phyloP scores from a whole-genome alignment of 2,888 invertebrate genomes.

The Drosophila merina region DNA sequence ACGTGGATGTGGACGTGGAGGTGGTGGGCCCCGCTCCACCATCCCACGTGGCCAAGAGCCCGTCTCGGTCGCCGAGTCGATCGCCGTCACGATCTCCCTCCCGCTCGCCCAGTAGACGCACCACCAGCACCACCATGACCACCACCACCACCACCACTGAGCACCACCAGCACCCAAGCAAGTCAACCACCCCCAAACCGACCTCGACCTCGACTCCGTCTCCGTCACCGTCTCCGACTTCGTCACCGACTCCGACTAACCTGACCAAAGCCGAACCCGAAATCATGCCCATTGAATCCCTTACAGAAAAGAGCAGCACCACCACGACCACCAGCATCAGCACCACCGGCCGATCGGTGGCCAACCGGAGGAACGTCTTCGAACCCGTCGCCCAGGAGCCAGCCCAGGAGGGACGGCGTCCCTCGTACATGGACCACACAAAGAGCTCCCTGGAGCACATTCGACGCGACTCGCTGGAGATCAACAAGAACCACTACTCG shows the following conservation, averaged over 20 bases:
- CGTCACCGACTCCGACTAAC: conserved; percentile 60
- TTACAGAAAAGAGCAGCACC: conserved; percentile 67
- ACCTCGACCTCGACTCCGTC: conserved; percentile 45
- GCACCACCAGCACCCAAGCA: conserved; percentile 61
- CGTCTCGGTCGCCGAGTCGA: background rate
- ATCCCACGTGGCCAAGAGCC: conserved; percentile 18
- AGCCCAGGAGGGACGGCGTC: conserved; percentile 61
- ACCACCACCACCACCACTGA: conserved; percentile 71
- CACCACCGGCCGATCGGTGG: conserved; percentile 73
- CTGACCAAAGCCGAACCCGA: conserved; percentile 52
- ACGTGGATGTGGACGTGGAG: conserved; percentile 55
- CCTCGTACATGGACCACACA: conserved; percentile 84
- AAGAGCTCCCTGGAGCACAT: conserved; percentile 83
- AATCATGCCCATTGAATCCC: conserved; percentile 71
- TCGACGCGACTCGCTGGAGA: conserved; percentile 82
- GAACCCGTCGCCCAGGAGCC: conserved; percentile 50
- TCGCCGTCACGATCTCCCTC: conserved; percentile 33
- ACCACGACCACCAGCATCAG: conserved; percentile 24
- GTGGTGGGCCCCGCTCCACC: conserved; percentile 36
- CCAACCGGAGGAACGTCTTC: conserved; percentile 81
- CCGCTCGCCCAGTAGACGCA: conserved; percentile 50
- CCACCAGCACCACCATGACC: conserved; percentile 25
- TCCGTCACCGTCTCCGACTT: conserved; percentile 29
- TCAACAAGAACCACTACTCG: conserved; percentile 80
- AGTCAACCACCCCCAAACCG: conserved; percentile 22